phyloP scores from a whole-genome alignment of 2,888 invertebrate genomes.

The Rhingia campestris region DNA sequence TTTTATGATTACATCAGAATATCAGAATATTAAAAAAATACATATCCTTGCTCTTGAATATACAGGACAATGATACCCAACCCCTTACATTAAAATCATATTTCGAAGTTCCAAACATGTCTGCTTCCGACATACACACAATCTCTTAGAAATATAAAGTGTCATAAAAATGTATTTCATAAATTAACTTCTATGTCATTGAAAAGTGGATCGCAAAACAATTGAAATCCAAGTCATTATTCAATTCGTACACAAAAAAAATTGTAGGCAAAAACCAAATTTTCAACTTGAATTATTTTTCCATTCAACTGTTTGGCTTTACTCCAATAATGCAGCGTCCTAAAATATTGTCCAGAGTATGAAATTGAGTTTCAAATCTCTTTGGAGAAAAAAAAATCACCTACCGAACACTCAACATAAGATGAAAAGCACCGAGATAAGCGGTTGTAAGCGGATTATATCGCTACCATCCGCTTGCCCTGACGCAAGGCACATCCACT shows the following conservation, averaged over 20 bases:
- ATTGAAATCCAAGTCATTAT: slow-evolving; percentile 27
- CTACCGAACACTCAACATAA: slow-evolving; percentile 28
- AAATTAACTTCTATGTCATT: slow-evolving; percentile 4
- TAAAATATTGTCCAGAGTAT: slow-evolving; percentile 31
- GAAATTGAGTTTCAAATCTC: slow-evolving; percentile 48
- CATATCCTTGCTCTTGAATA: too few relatives aligned
- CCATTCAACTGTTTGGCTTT: slow-evolving; percentile 47
- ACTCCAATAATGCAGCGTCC: slow-evolving; percentile 47
- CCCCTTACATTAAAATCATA: too few relatives aligned
- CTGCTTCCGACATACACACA: too few relatives aligned
- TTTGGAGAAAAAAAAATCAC: not conserved
- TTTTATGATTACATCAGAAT: too few relatives aligned
- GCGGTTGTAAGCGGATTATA: slow-evolving; percentile 64
- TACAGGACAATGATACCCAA: too few relatives aligned
- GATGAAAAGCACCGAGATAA: slow-evolving; percentile 59
- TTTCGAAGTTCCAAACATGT: too few relatives aligned
- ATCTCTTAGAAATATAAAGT: too few relatives aligned
- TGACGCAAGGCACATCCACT: not conserved
- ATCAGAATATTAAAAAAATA: too few relatives aligned
- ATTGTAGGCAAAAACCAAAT: slow-evolving; percentile 6
- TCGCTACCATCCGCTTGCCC: not conserved
- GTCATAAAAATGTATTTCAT: too few relatives aligned
- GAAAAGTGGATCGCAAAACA: slow-evolving; percentile 16
- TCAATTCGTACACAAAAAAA: slow-evolving; percentile 2
- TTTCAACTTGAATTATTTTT: slow-evolving; percentile 44